Evolutionary conservation across 2,797 vertebrate genomes (phyloP).

Genomic region (Hoplostethus atlanticus): DNA sequence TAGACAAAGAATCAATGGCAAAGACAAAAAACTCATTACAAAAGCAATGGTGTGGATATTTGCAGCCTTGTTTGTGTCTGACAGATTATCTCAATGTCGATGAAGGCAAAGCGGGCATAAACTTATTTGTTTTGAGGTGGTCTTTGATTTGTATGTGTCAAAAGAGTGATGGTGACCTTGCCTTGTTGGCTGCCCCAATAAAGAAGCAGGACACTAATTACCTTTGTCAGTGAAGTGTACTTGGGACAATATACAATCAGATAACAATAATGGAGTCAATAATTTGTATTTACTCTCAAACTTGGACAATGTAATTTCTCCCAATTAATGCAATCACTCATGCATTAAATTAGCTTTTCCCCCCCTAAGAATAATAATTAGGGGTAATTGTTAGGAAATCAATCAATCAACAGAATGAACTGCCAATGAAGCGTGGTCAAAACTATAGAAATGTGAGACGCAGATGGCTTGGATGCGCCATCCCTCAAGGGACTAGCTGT

Average conservation of each 20-base stretch:
- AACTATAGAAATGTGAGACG: constrained; percentile 71
- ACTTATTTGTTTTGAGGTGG: constrained; percentile 81
- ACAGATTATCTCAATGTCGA: constrained; percentile 82
- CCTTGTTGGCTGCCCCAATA: constrained; percentile 71
- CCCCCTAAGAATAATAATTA: constrained; percentile 83
- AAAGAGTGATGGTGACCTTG: constrained; percentile 82
- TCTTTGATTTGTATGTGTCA: constrained; percentile 83
- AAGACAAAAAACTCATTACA: constrained; percentile 79
- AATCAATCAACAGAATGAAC: constrained; percentile 82
- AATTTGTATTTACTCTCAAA: constrained; percentile 88
- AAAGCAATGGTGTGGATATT: constrained; percentile 74
- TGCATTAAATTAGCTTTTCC: constrained; percentile 86
- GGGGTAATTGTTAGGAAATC: constrained; percentile 84
- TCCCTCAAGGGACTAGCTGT: constrained; percentile 61
- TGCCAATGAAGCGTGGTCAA: constrained; percentile 78
- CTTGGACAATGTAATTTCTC: constrained; percentile 88
- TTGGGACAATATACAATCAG: constrained; percentile 86
- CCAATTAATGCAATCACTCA: constrained; percentile 86
- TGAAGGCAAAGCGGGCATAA: constrained; percentile 74
- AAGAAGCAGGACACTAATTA: constrained; percentile 82
- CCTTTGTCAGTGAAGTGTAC: constrained; percentile 85
- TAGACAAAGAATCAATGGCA: constrained; percentile 71
- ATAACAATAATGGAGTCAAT: constrained; percentile 88
- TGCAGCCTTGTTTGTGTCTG: constrained; percentile 77
- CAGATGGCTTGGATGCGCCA: constrained; percentile 69